Evolutionary conservation across 64 coral and sea anemone species (phyloP).

Genomic region (Platygyra sinensis): DNA sequence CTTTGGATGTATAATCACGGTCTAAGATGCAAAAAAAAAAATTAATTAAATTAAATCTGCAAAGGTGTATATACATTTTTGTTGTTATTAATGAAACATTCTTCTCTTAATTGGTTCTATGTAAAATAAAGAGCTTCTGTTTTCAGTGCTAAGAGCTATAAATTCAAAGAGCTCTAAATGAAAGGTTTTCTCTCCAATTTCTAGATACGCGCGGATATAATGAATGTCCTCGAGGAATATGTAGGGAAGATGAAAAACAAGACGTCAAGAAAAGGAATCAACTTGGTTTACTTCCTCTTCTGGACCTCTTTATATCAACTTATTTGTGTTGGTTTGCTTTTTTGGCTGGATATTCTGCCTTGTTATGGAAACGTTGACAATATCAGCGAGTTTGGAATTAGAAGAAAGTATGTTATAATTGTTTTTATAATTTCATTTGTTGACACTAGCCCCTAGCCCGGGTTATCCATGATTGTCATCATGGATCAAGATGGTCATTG

Average conservation of each 20-base stretch:
- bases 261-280: constrained; percentile 60
- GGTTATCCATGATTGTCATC: not conserved
- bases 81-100: no score
- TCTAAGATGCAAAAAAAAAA: no score
- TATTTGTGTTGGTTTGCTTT: constrained; percentile 51
- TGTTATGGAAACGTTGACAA: constrained; percentile 80
- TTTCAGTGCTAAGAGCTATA: no score
- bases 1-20: no score
- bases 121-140: no score
- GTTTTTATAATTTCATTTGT: no score
- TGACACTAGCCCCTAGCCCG: no score
- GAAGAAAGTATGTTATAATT: constrained; percentile 72
- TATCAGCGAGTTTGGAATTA: constrained; percentile 85
- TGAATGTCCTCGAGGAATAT: constrained; percentile 87
- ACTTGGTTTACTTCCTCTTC: constrained; percentile 83
- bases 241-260: constrained; percentile 79
- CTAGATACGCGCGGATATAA: constrained; percentile 68
- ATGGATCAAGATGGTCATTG: not conserved
- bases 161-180: no score
- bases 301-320: constrained; percentile 93
- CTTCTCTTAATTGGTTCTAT: no score
- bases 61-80: no score
- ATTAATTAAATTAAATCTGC: no score
- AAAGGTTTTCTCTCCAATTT: not conserved
- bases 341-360: constrained; percentile 92